Percentiles rank a stretch among this genome's conserved stretches.
phyloP scores from a whole-genome alignment of 2,797 vertebrate genomes.

The Distichodus sexfasciatus region DNA sequence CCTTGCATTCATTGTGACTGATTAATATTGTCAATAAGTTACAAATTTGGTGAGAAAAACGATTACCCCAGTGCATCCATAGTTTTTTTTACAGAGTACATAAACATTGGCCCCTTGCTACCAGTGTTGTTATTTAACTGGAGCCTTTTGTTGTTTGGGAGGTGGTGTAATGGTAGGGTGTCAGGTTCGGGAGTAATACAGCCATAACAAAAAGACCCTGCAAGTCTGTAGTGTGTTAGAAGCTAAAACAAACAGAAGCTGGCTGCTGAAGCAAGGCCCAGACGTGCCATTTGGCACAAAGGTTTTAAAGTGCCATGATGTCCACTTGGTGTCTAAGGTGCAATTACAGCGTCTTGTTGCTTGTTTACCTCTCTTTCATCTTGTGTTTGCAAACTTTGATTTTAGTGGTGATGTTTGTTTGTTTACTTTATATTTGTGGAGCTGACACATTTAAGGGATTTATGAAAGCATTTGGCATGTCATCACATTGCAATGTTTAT shows the following conservation, averaged over 20 bases:
- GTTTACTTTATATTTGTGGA: not conserved
- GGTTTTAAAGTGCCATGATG: conserved; percentile 33
- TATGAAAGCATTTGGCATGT: no score
- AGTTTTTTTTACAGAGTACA: no score
- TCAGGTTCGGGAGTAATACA: conserved; percentile 51
- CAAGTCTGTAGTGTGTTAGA: conserved; percentile 57
- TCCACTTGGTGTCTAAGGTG: not conserved
- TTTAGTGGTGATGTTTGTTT: not conserved
- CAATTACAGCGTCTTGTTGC: not conserved
- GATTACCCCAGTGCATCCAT: no score
- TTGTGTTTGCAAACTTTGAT: conserved; percentile 7
- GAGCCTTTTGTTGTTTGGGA: conserved; percentile 54
- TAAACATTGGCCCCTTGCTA: conserved; percentile 32
- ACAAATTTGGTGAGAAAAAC: no score
- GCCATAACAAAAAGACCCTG: conserved; percentile 62
- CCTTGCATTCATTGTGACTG: no score
- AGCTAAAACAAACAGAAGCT: conserved; percentile 56
- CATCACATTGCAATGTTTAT: no score
- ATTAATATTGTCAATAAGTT: no score
- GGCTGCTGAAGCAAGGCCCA: conserved; percentile 44
- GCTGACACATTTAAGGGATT: not conserved
- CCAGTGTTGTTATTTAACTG: conserved; percentile 29
- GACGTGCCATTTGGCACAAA: conserved; percentile 57
- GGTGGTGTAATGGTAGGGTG: conserved; percentile 52
- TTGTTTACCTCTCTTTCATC: no score